Evolutionary conservation across 2,113 vertebrate species (phyloP), one percentile per base, ranked within the genome.

Genomic region (Pangasianodon gigas): DNA sequence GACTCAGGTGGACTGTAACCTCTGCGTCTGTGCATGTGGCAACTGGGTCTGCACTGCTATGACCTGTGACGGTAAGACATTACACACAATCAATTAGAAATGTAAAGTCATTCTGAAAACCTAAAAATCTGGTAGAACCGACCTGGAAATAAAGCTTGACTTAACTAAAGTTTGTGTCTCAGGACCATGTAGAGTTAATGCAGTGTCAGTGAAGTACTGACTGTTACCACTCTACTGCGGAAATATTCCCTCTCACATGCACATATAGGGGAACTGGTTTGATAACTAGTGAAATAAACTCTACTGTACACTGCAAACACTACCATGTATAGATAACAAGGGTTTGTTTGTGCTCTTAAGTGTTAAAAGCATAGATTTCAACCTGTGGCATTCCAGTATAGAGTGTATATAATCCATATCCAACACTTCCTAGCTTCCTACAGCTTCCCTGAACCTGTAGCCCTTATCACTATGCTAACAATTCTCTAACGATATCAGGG

Each of bases 11-110:
- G 98, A 99, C 91, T 99, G 98, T 90, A 99, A 99, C 93, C 97
- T 97, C 92, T 99, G 98, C 0, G 98, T 99, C 86, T 99, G 98
- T 86, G 98, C 98, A 88, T 99, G 98, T 3, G 98, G 98, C 14
- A 99, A 98, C 96, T 99, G 98, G 98, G 98, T 99, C 91, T 99
- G 98, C 97, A 99, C 98, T 0, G 98, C 98, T 24, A 98, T 99
- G 98, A 98, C 96, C 0, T 99, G 98, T 89, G 96, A 97, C 0
- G 98, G 98, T 99, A 94, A 52, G 96, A 81, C 24, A 4, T 54
- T 48, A 82, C 41, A 81, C 37, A 19, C 44, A 67, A 32, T 81
- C 44, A 86, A 21, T 69, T 48, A 46, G 16, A 69, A 85, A 85
- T 51, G 19, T 29, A 46, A 85, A 32, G 5, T 51, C 13, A 24